Evolutionary conservation across 1,140 invertebrate genomes (phyloP), one percentile per base, ranked within the genome.

Genomic region (Drosophila tsacasi): DNA sequence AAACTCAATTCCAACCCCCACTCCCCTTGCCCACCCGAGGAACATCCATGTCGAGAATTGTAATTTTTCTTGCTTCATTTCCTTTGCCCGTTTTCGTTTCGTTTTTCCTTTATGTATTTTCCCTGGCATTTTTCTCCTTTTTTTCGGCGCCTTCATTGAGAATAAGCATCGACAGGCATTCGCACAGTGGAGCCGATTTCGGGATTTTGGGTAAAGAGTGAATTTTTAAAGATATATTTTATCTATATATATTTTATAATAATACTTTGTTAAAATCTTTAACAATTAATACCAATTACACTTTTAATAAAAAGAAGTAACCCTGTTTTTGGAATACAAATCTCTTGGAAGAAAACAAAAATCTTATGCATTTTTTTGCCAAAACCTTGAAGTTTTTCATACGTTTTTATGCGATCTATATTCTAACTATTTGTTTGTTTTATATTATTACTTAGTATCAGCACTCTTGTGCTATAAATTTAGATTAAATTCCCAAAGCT

Each of bases 11-110:
- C 76, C 66, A 64, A 69, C 23, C 72, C 39, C 76, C 27, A 5
- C 47, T n/a, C 39, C 39, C 49, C 63, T 19, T 35, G 35, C 27
- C 55, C 64, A 30, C 55, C 64, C 37, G 40, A 37, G 32, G 49
- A 64, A 67, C 68, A 69, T 72, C 63, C 78, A 83, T 73, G 81
- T 75, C 77, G 76, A 52, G 84, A 89, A 90, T 90, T 89, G 84
- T 90, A 89, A 89, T 89, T 89, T 91, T 91, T 91, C 87, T 82
- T 91, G 87, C 83, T 91, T 91, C 87, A 91, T 91, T 91, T 91
- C 84, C 85, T 89, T 90, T 90, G 81, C 81, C 85, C 83, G 77
- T 74, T 87, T 83, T 83, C 76, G 58, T 78, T 78, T 79, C 63
- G 52, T 52, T 78, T 52, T 78, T 47, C 30, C 39, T 50, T 50